These are phyloP conservation scores for Drosophila mauritiana DNA, from an alignment of 1,140 invertebrate genomes.

Conservation along the genomic window DNA sequence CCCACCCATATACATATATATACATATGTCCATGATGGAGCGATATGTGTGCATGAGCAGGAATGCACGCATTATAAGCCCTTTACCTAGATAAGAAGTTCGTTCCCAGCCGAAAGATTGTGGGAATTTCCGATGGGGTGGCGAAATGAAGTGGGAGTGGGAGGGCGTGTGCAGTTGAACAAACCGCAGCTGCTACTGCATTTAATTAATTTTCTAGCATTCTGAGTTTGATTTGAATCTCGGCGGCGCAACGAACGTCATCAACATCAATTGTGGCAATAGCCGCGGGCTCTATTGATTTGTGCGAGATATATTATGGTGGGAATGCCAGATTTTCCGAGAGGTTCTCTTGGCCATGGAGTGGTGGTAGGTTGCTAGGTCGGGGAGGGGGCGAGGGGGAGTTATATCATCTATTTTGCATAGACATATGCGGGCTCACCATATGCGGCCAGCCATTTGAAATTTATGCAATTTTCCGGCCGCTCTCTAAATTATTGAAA, in stretches of 20 bases:
- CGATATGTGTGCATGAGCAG: slow-evolving; percentile 51
- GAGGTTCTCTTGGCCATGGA: not conserved
- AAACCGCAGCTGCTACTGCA: slow-evolving; percentile 58
- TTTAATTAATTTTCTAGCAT: slow-evolving; percentile 79
- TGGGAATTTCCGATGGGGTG: slow-evolving; percentile 15
- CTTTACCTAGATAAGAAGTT: slow-evolving; percentile 27
- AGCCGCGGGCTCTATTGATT: slow-evolving; percentile 54
- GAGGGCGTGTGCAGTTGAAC: slow-evolving; percentile 27
- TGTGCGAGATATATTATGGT: slow-evolving; percentile 44
- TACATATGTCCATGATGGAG: slow-evolving; percentile 53
- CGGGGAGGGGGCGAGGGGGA: not conserved
- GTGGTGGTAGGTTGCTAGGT: not conserved
- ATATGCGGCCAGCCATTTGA: slow-evolving; percentile 43
- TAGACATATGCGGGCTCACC: slow-evolving; percentile 37
- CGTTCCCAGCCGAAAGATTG: slow-evolving; percentile 27
- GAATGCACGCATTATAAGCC: slow-evolving; percentile 60
- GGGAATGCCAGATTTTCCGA: slow-evolving; percentile 31
- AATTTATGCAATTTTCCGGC: slow-evolving; percentile 70
- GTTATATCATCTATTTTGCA: slow-evolving; percentile 37
- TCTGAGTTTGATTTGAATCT: slow-evolving; percentile 76
- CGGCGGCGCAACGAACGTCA: slow-evolving; percentile 23
- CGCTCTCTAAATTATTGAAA: slow-evolving; percentile 55
- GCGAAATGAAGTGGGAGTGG: slow-evolving; percentile 12
- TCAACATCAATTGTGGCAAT: slow-evolving; percentile 45
- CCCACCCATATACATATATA: slow-evolving; percentile 3